Percentiles rank a stretch among this genome's conserved stretches.
phyloP scores from a whole-genome alignment of 2,888 invertebrate genomes.

The Eurois occulta region DNA sequence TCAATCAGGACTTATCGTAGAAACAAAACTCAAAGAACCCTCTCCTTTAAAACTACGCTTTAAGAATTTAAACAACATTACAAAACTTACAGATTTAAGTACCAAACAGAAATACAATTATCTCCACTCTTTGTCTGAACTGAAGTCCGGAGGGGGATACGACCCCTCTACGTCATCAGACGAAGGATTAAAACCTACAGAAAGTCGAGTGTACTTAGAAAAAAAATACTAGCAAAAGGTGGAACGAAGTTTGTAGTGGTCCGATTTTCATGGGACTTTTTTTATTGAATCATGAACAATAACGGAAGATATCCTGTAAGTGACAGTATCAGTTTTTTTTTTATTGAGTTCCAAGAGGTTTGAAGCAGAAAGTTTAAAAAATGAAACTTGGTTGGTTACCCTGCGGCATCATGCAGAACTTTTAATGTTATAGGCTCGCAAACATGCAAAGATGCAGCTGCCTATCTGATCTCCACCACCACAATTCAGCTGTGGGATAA shows the following conservation, averaged over 20 bases:
- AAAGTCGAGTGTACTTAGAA: not conserved
- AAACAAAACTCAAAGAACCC: not conserved
- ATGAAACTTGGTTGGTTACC: too few species aligned
- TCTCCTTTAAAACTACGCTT: not conserved
- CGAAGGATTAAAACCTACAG: conserved; percentile 3
- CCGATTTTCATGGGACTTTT: not conserved
- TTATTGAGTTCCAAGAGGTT: not conserved
- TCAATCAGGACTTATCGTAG: not conserved
- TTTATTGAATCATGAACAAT: too few species aligned
- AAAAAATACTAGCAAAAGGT: not conserved
- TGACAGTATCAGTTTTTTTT: too few species aligned
- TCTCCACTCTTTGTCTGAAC: conserved; percentile 3
- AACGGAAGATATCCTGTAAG: too few species aligned
- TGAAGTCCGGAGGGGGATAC: not conserved
- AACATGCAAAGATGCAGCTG: too few species aligned
- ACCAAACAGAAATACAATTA: conserved; percentile 41
- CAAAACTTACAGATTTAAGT: conserved; percentile 13
- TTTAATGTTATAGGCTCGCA: too few species aligned
- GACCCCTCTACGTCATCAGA: not conserved
- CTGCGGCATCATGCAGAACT: too few species aligned
- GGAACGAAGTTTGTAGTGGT: not conserved
- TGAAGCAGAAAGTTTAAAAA: too few species aligned
- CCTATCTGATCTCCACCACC: too few species aligned
- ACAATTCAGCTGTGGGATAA: too few species aligned
- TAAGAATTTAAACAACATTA: conserved; percentile 19